Base-by-base conservation (phyloP, 2,888 invertebrate species). In the Sepiola atlantica region DNA sequence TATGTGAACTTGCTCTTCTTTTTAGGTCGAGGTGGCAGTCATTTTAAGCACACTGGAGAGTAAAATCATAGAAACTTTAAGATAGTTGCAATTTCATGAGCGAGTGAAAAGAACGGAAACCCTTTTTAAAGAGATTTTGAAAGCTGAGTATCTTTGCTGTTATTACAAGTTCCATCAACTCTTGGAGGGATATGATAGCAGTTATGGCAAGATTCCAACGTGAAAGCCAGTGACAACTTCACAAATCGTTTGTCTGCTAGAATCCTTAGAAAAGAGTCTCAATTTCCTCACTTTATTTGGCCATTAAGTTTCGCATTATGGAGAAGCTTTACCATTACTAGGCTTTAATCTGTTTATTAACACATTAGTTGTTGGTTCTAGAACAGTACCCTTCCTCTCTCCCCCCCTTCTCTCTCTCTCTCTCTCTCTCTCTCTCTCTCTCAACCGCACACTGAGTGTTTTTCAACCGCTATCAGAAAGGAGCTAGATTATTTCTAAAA, bases 211-310 rank as follows among this genome's bases (percentile, higher is more conserved):
- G 77, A 77, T 24, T 77, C 28, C 77, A 77, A 77, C n/a, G 4
- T 16, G n/a, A 77, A 77, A 16, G 77, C 32, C 18, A 32, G 77
- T 77, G 6, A 32, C 4, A 32, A 32, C 32, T 77, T n/a, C n/a
- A n/a, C 77, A 77, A 77, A 77, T 77, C 77, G n/a, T n/a, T n/a
- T 18, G 32, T 77, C 77, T 32, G 77, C 32, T n/a, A n/a, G 77
- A 77, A 77, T 77, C 77, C 77, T 77, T 77, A 77, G n/a, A 77
- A 77, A 77, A 77, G 77, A 77, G 77, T 77, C 12, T 77, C 77
- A 77, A 77, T 77, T 77, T 77, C 77, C 77, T 77, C n/a, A n/a
- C 77, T 77, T 77, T n/a, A n/a, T n/a, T 32, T 77, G 77, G n/a
- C 77, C 77, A n/a, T 77, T n/a, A n/a, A 77, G n/a, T 77, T n/a